Conservation (phyloP, 2,113 vertebrate species). For the Microtus ochrogaster region DNA sequence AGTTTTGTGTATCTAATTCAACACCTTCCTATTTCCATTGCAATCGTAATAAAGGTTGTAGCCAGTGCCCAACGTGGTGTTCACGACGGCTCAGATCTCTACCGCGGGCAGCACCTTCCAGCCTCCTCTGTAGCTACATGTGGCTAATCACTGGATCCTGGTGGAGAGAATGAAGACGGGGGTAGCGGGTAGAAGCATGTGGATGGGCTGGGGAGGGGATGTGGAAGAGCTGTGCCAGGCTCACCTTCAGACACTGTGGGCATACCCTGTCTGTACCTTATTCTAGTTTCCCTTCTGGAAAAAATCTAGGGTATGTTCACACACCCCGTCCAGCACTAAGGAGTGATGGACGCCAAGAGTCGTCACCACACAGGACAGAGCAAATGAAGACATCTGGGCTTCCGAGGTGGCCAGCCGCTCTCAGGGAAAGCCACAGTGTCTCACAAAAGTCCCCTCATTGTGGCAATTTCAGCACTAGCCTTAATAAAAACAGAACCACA, state of each 20-base stretch:
- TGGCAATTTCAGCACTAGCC: neutral
- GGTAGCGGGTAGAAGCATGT: neutral
- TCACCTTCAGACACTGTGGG: neutral
- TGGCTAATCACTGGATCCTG: neutral
- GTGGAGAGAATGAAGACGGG: neutral
- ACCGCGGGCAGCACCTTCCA: neutral
- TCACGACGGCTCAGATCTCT: neutral
- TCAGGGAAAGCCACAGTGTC: neutral
- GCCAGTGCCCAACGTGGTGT: fast-evolving
- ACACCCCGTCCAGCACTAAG: neutral
- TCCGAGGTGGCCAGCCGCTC: neutral
- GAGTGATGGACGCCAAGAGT: neutral
- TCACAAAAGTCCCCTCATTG: neutral
- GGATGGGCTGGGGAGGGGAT: neutral
- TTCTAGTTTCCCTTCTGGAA: neutral
- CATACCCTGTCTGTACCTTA: neutral
- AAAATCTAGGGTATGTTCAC: neutral
- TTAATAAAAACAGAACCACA: neutral
- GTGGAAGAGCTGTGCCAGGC: fast-evolving
- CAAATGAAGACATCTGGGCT: neutral
- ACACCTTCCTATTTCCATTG: neutral
- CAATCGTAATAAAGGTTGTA: neutral
- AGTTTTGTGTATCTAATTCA: neutral
- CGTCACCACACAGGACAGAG: fast-evolving
- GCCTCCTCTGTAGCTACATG: neutral